Conservation (phyloP, 2,113 vertebrate species). For the Paralichthys olivaceus region DNA sequence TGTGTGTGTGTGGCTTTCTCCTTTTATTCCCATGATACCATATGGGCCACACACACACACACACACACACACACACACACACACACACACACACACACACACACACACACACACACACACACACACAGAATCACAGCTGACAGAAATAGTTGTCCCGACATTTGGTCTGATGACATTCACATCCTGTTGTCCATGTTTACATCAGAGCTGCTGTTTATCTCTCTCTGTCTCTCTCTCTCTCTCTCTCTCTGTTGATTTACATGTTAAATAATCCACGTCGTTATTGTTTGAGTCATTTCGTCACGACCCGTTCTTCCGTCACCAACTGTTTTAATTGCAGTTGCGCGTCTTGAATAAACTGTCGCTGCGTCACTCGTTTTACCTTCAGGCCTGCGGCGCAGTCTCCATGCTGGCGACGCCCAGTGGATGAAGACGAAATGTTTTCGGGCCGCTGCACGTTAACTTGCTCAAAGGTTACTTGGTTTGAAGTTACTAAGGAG, state of each 20-base stretch:
- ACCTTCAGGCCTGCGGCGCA: too few relatives aligned
- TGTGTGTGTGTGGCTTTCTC: conserved; percentile 32
- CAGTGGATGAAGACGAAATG: too few relatives aligned
- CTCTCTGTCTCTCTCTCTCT: neutral
- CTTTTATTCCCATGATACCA: conserved; percentile 65
- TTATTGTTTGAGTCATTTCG: conserved; percentile 16
- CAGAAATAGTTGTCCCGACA: conserved; percentile 65
- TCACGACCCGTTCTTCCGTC: neutral
- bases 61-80: conserved; percentile 21
- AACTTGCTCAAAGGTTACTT: too few relatives aligned
- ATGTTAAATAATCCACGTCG: neutral
- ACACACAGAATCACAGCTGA: conserved; percentile 20
- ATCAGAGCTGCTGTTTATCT: conserved; percentile 30
- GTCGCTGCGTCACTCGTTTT: too few relatives aligned
- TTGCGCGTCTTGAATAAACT: too few relatives aligned
- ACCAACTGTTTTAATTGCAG: too few relatives aligned
- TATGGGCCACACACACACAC: conserved; percentile 31
- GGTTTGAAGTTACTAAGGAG: neutral
- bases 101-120: conserved; percentile 15
- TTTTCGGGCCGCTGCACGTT: too few relatives aligned
- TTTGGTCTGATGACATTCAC: conserved; percentile 48
- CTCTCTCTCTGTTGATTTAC: neutral
- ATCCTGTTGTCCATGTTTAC: conserved; percentile 52
- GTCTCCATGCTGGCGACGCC: too few relatives aligned
- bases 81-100: conserved; percentile 3